Evolutionary conservation across 2,888 invertebrate species (phyloP), one percentile per base, ranked within the genome.

Genomic region (Megaustenia siamemsis): DNA sequence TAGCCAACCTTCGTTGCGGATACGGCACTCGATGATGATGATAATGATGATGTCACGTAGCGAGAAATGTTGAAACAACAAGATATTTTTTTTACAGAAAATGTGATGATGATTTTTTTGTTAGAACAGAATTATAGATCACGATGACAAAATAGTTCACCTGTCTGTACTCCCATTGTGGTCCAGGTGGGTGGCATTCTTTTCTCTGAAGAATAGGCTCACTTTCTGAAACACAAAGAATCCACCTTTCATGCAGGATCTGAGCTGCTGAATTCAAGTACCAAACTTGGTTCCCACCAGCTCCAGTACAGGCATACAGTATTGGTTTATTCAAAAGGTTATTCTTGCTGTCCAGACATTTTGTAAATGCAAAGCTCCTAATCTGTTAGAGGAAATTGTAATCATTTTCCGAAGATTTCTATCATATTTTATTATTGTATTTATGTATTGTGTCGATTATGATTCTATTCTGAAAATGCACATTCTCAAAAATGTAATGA

Each of bases 231-330:
- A 60, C 77, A 32, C 77, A 77, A 8, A 77, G 38, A 38, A 38
- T 10, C 12, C 10, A 6, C 15, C n/a, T 28, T 15, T 77, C 77
- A 24, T 77, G 77, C 32, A 38, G 49, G 15, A 77, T 38, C 40
- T 77, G 77, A 1, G 28, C 60, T 38, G 56, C 24, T 0, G 4
- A 3, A 43, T 43, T 40, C 56, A 77, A 24, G 60, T 77, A 60
- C 77, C 77, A 77, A 38, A 77, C 82, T 53, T 86, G 82, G 68
- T 82, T 82, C 12, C 79, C 68, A 6, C 85, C 82, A 5, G 0
- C 1, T 0, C 66, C 53, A 0, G 49, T 66, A n/a, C 85, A 86
- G 21, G 8, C 6, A 28, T 38, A 56, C 40, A 86, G 6, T 38
- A 63, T 63, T 18, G 85, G 82, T n/a, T 2, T 15, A 35, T 21